Evolutionary conservation across 2,888 invertebrate genomes (phyloP).

Genomic region (Megaustenia siamemsis): DNA sequence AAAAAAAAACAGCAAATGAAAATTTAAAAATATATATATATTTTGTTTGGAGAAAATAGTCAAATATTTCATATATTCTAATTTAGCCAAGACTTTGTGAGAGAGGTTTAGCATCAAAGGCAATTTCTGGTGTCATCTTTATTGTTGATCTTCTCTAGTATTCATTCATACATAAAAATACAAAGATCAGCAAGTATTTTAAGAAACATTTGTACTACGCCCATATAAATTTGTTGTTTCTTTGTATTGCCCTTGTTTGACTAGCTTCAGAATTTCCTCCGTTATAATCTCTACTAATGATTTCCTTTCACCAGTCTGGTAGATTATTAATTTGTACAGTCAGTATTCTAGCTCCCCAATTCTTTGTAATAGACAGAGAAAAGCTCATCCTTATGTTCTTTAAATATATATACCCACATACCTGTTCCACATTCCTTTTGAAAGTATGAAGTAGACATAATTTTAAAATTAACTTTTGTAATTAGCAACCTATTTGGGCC

Average conservation of each 20-base stretch:
- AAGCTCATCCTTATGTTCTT: background rate
- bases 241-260: too few species aligned
- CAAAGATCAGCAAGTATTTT: too few species aligned
- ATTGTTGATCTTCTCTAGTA: background rate
- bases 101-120: constrained; percentile 17
- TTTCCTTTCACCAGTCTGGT: background rate
- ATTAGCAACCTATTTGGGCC: background rate
- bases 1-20: background rate
- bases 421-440: background rate
- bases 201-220: too few species aligned
- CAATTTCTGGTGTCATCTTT: background rate
- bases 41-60: background rate
- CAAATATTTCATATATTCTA: background rate
- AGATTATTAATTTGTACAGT: background rate
- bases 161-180: too few species aligned
- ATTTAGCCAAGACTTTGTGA: background rate
- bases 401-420: background rate
- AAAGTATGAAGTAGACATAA: background rate
- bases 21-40: background rate
- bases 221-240: too few species aligned
- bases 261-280: too few species aligned
- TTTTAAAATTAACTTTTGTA: background rate
- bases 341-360: too few species aligned
- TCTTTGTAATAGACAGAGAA: background rate
- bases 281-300: background rate